A percentile compares a stretch with the other conserved stretches of the same genome.
phyloP scores from a whole-genome alignment of 64 coral and sea anemone species.

The Acropora yongei region DNA sequence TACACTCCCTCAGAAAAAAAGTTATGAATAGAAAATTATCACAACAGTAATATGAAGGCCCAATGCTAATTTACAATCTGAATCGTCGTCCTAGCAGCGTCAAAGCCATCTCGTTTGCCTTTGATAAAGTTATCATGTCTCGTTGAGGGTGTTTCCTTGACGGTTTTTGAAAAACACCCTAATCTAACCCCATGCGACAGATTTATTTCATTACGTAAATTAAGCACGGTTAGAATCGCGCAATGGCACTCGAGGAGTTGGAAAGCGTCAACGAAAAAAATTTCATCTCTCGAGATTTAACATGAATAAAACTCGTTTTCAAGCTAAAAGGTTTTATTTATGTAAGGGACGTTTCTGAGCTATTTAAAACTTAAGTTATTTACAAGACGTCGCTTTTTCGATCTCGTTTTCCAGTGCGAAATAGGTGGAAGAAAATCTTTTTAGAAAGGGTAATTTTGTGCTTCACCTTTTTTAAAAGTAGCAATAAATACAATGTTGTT shows the following conservation, averaged over 20 bases:
- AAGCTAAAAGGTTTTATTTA: slow-evolving; percentile 15
- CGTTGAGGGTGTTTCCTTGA: too few species aligned
- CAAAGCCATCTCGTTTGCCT: too few species aligned
- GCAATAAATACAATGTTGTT: slow-evolving; percentile 2
- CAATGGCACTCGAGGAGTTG: neutral
- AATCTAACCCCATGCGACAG: too few species aligned
- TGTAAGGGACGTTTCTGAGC: neutral
- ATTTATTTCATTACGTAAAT: too few species aligned
- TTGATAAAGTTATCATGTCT: too few species aligned
- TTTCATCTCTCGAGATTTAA: neutral
- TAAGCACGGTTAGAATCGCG: neutral
- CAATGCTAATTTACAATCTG: too few species aligned
- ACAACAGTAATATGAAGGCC: neutral
- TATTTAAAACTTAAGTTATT: slow-evolving; percentile 55
- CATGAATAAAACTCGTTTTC: neutral
- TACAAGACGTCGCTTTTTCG: neutral
- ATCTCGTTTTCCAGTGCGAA: neutral
- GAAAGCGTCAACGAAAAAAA: neutral
- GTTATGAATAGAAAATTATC: neutral
- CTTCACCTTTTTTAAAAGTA: slow-evolving; percentile 9
- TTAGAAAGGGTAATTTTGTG: neutral
- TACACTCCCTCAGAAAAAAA: neutral
- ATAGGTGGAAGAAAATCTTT: neutral
- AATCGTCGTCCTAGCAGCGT: too few species aligned
- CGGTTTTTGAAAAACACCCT: too few species aligned